Conservation (phyloP, 2,113 vertebrate species). For the Amazona guildingii region DNA sequence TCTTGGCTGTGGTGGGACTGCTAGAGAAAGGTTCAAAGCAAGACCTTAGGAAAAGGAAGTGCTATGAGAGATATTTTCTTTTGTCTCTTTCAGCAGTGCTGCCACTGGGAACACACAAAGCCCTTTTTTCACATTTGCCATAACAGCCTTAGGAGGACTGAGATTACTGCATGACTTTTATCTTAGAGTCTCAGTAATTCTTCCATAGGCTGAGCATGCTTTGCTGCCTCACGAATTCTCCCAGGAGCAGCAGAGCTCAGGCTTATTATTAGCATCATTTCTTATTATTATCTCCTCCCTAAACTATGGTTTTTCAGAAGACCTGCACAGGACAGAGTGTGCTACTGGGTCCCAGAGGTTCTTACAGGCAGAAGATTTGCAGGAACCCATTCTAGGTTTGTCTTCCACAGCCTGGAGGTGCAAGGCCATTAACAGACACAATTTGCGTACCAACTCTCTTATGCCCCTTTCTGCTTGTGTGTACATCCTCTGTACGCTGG, state of each 20-base stretch:
- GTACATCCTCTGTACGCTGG: not conserved
- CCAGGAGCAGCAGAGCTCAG: not conserved
- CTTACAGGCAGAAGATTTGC: not conserved
- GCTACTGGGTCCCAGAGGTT: not conserved
- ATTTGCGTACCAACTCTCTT: not conserved
- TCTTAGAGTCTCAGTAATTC: not conserved
- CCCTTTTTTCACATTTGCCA: not conserved
- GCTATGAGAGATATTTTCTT: not conserved
- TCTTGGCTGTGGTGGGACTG: not conserved
- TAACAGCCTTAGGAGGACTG: not conserved
- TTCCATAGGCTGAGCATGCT: not conserved
- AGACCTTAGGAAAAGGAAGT: not conserved
- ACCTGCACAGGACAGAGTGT: not conserved
- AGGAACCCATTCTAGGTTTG: not conserved
- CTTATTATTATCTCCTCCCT: not conserved
- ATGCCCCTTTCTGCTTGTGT: not conserved
- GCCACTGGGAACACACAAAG: not conserved
- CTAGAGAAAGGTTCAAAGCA: not conserved
- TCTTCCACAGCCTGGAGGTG: not conserved
- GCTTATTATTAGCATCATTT: not conserved
- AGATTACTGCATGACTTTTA: not conserved
- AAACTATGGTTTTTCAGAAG: not conserved
- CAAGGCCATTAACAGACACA: not conserved
- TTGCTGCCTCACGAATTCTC: not conserved
- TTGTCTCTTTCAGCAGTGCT: not conserved